Evolutionary conservation across 2,888 invertebrate species (phyloP).

Genomic region (Crocallis elinguaria): DNA sequence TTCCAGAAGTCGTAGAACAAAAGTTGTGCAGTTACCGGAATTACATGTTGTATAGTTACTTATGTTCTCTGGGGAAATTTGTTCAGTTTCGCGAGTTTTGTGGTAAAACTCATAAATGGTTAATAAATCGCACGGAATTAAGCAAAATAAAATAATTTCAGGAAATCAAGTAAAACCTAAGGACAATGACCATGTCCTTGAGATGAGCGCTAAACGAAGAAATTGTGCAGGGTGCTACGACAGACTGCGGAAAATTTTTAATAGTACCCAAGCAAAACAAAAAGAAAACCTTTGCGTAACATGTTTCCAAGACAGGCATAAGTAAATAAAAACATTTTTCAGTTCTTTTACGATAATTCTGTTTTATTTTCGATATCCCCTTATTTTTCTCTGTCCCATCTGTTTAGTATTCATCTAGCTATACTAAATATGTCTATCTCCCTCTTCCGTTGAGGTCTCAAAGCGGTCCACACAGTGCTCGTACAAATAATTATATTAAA

Average conservation of each 20-base stretch:
- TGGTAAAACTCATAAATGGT: conserved; percentile 22
- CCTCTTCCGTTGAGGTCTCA: too few species aligned
- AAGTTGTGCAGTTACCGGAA: too few species aligned
- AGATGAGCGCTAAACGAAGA: conserved; percentile 42
- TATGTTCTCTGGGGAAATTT: conserved; percentile 2
- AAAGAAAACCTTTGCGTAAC: conserved; percentile 35
- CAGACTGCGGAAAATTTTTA: conserved; percentile 37
- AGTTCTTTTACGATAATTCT: conserved; percentile 24
- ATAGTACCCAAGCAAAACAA: conserved; percentile 37
- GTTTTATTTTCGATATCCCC: conserved; percentile 31
- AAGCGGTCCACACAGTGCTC: too few species aligned
- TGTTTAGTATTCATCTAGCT: too few species aligned
- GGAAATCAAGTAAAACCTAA: conserved; percentile 23
- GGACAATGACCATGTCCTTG: conserved; percentile 38
- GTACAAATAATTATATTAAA: too few species aligned
- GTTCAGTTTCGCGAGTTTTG: conserved; percentile 17
- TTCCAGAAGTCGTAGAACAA: too few species aligned
- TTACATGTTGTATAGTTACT: too few species aligned
- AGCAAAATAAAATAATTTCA: conserved; percentile 27
- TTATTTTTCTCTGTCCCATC: conserved; percentile 38
- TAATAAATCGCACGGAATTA: conserved; percentile 27
- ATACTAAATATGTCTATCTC: too few species aligned
- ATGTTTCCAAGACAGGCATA: conserved; percentile 37
- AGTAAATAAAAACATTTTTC: conserved; percentile 28
- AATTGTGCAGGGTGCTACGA: conserved; percentile 47